Evolutionary conservation across 2,888 invertebrate species (phyloP).

Genomic region (Conops quadrifasciatus): DNA sequence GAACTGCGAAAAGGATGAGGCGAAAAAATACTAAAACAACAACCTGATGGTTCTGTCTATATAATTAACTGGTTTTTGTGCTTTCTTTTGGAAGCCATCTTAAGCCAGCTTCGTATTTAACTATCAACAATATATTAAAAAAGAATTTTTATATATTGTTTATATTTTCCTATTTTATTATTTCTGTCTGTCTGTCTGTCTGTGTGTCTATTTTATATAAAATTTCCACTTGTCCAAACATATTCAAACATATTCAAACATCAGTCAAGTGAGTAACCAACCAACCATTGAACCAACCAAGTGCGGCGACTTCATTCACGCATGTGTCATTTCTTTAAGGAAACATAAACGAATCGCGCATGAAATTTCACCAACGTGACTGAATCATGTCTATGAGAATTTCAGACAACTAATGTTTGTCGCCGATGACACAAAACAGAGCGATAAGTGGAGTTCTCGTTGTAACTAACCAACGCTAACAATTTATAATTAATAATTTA

Average conservation of each 20-base stretch:
- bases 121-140: background rate
- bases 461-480: too few relatives aligned
- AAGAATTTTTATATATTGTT: background rate
- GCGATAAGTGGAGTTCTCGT: too few relatives aligned
- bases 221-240: conserved; percentile 13
- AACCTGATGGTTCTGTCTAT: background rate
- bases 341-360: too few relatives aligned
- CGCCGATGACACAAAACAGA: too few relatives aligned
- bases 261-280: conserved; percentile 14
- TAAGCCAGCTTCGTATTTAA: background rate
- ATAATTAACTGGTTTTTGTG: background rate
- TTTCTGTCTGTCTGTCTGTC: background rate
- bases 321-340: background rate
- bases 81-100: background rate
- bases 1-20: background rate
- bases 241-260: background rate
- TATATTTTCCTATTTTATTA: background rate
- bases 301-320: conserved; percentile 27
- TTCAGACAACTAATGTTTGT: too few relatives aligned
- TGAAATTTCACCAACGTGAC: too few relatives aligned
- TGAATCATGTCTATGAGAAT: too few relatives aligned
- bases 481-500: too few relatives aligned
- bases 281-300: background rate
- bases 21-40: background rate
- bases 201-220: background rate